Conservation (phyloP, 2,888 invertebrate genomes). For the Macrostomum cliftonense region DNA sequence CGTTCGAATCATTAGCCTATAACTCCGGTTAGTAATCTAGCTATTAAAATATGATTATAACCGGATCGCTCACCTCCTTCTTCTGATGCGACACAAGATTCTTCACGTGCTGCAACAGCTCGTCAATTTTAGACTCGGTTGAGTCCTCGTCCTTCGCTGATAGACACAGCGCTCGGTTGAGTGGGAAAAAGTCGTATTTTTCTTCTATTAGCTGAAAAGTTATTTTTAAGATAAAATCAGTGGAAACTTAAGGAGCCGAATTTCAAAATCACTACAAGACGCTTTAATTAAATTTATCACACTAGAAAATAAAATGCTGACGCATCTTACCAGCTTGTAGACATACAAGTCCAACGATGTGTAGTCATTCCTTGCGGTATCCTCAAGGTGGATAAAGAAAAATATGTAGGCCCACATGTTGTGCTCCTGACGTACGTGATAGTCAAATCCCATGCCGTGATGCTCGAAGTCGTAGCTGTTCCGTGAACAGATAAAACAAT, state of each 20-base stretch:
- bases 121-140: constrained; percentile 34
- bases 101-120: constrained; percentile 29
- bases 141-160: constrained; percentile 35
- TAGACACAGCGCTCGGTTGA: constrained; percentile 33
- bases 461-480: constrained; percentile 38
- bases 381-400: constrained; percentile 37
- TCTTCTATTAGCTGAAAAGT: constrained; percentile 17
- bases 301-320: too few species aligned
- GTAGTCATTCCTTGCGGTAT: constrained; percentile 35
- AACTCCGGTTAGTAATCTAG: too few species aligned
- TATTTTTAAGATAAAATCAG: too few species aligned
- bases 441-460: constrained; percentile 35
- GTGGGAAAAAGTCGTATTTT: constrained; percentile 35
- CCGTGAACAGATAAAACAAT: constrained; percentile 36
- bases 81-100: constrained; percentile 31
- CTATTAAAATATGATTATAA: too few species aligned
- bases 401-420: constrained; percentile 39
- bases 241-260: too few species aligned
- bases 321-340: constrained; percentile 25
- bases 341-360: constrained; percentile 35
- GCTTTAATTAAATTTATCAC: too few species aligned
- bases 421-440: constrained; percentile 34
- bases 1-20: too few species aligned
- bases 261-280: too few species aligned
- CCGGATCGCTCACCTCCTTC: constrained; percentile 29